These are phyloP conservation scores for Acheta domesticus DNA, from an alignment of 2,888 invertebrate species.

Conservation along the genomic window DNA sequence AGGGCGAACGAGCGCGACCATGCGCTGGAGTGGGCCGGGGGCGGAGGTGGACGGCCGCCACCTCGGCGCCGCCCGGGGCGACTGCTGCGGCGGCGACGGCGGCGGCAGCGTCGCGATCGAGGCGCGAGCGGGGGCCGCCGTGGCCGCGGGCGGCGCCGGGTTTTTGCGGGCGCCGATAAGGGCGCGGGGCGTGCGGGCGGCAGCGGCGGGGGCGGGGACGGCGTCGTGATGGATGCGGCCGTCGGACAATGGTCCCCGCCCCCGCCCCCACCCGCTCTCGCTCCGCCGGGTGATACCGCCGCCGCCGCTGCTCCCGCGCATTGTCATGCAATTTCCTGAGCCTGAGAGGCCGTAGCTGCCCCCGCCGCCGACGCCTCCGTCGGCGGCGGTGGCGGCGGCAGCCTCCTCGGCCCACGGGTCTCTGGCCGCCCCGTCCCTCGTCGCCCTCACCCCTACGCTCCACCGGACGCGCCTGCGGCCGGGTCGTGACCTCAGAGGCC, in stretches of 20 bases:
- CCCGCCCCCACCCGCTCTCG: background rate
- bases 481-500: background rate
- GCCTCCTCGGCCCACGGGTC: background rate
- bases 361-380: background rate
- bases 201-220: background rate
- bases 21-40: too few relatives aligned
- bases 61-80: background rate
- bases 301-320: background rate
- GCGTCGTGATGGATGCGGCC: constrained; percentile 4
- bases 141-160: background rate
- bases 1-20: too few relatives aligned
- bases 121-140: background rate
- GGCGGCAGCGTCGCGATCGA: background rate
- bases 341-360: background rate
- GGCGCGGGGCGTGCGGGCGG: background rate
- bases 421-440: background rate
- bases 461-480: background rate
- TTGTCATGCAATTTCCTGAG: constrained; percentile 18
- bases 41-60: background rate
- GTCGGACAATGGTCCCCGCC: background rate
- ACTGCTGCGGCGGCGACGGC: background rate
- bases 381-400: background rate
- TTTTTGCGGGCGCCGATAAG: background rate
- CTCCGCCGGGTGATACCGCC: background rate
- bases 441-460: background rate